Evolutionary conservation across 1,140 invertebrate genomes (phyloP), one percentile per base, ranked within the genome.

Genomic region (Zaprionus africanus): DNA sequence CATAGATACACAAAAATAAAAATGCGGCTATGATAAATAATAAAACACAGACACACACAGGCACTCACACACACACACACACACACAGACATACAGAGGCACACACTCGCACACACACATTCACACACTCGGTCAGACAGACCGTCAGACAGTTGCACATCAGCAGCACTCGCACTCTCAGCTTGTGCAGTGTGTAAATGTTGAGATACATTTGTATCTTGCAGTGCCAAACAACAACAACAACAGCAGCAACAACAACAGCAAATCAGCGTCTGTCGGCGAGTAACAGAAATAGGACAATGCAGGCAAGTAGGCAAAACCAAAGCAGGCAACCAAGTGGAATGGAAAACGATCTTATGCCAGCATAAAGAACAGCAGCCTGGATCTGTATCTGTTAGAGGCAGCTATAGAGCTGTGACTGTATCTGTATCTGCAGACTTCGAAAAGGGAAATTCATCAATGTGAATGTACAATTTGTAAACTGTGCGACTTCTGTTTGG

Each of bases 1-100:
- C 88, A 91, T 84, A 91, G 88, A 91, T 91, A 88, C 81, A 91
- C 87, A 83, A 91, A 91, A 91, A 91, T 87, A 84, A 79, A 88
- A 88, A 88, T 88, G 73, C 87, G 78, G 78, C 82, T 87, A 87
- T 81, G 82, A 90, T 91, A 91, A 90, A 87, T 90, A 87, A 91
- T 91, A 90, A 77, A 41, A 69, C 49, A 61, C 54, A 60, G 60
- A 53, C 53, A 75, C 65, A 70, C 22, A 46, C 54, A 43, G 22
- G 22, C 22, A 22, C 22, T 22, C 22, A 22, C 46, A 75, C 65
- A 70, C 17, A 51, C 54, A 43, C 49, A 43, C 19, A 41, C 49
- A 36, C 56, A 43, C 3, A 46, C 17, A 46, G 31, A 31, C 43
- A 36, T 15, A 11, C 31, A 9, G 22, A 22, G 22, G 22, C 31